Evolutionary conservation across 1,140 invertebrate genomes (phyloP).

Genomic region (Drosophila willistoni): DNA sequence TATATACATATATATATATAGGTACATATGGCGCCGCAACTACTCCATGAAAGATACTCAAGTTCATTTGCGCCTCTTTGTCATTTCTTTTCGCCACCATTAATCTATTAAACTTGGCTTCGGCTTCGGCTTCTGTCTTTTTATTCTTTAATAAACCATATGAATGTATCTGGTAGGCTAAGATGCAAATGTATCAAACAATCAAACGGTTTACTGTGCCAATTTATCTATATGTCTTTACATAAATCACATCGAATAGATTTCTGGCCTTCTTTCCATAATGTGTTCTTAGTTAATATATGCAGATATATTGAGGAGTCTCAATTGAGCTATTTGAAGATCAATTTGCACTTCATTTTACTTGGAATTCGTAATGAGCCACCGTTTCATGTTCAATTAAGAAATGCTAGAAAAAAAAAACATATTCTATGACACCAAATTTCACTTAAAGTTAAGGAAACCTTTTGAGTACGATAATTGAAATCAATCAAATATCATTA

Average conservation of each 20-base stretch:
- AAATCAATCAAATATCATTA: too few relatives aligned
- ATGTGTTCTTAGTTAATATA: background rate
- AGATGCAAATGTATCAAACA: conserved; percentile 36
- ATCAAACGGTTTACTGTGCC: conserved; percentile 64
- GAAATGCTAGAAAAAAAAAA: too few relatives aligned
- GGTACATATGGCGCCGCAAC: conserved; percentile 26
- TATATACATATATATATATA: too few relatives aligned
- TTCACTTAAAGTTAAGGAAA: too few relatives aligned
- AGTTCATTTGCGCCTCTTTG: conserved; percentile 74
- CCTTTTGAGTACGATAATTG: too few relatives aligned
- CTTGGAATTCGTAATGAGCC: too few relatives aligned
- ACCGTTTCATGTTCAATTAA: too few relatives aligned
- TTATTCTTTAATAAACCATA: conserved; percentile 1
- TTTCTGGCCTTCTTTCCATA: background rate
- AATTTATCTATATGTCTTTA: conserved; percentile 29
- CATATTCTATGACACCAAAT: too few relatives aligned
- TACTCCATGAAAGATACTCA: conserved; percentile 53
- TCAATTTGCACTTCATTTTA: background rate
- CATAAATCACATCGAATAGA: conserved; percentile 3
- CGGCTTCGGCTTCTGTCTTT: conserved; percentile 14
- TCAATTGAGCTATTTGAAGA: background rate
- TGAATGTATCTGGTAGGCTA: background rate
- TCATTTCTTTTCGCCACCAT: background rate
- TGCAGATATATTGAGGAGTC: too few relatives aligned
- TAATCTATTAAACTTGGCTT: background rate